phyloP scores from a whole-genome alignment of 2,797 vertebrate species.

The Enteromius argenteus region DNA sequence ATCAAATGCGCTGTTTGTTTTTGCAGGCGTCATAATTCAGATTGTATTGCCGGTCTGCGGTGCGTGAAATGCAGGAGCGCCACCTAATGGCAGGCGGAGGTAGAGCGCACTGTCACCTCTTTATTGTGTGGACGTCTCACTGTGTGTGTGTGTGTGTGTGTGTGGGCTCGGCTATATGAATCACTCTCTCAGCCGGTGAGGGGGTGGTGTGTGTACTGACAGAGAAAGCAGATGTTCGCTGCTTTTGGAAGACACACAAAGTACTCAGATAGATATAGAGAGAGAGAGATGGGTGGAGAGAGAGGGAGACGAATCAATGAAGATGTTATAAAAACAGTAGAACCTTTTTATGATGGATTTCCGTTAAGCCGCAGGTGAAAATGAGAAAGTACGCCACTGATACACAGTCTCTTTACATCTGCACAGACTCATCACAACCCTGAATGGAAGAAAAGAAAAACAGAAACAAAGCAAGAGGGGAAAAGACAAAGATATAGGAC shows the following conservation, averaged over 20 bases:
- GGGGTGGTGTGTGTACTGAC: constrained; percentile 39
- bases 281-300: constrained; percentile 16
- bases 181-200: constrained; percentile 47
- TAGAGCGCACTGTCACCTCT: background rate
- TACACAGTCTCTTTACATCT: constrained; percentile 16
- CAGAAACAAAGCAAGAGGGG: background rate
- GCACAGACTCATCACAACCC: constrained; percentile 35
- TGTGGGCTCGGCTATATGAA: constrained; percentile 35
- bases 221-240: constrained; percentile 50
- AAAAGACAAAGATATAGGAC: background rate
- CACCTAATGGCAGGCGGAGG: constrained; percentile 28
- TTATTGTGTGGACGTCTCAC: constrained; percentile 3
- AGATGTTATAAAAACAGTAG: constrained; percentile 62
- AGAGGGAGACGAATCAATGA: constrained; percentile 69
- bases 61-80: constrained; percentile 48
- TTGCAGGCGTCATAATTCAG: background rate
- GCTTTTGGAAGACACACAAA: constrained; percentile 49
- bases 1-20: constrained; percentile 15
- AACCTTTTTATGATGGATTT: constrained; percentile 57
- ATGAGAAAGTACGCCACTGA: constrained; percentile 34
- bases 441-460: constrained; percentile 21
- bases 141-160: constrained; percentile 22
- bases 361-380: constrained; percentile 50
- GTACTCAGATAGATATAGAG: constrained; percentile 27
- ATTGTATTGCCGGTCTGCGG: background rate